Evolutionary conservation across 2,113 vertebrate genomes (phyloP), one percentile per base, ranked within the genome.

Genomic region (Solenodon paradoxus): DNA sequence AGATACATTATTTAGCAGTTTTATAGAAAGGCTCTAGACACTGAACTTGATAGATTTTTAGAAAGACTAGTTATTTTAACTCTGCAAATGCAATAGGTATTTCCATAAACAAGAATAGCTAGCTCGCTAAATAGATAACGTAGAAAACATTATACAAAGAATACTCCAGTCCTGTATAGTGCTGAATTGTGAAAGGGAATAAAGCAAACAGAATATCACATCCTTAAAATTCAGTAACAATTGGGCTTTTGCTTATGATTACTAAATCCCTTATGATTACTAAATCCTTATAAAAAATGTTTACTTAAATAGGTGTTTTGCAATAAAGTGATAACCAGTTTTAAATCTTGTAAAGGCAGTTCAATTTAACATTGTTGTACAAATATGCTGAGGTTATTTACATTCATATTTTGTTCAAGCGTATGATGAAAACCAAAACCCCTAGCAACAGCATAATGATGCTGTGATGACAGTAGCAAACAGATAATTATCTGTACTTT

Each of bases 301-400:
- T 95, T 97, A 92, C 93, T 97, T 97, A 94, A 92, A 55, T 95
- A 95, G 92, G 88, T 97, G 93, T 96, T 98, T 97, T 97, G 95
- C 81, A 96, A 96, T 71, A 68, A 68, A 82, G 69, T 0, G 91
- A 98, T 96, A 97, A 97, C 97, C 80, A 94, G 92, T 93, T 98
- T 98, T 95, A 97, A 98, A 94, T 97, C 81, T 97, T 95, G 96
- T 94, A 96, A 89, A 97, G 97, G 88, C 89, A 97, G 91, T 96
- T 98, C 98, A 98, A 98, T 98, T 98, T 97, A 97, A 97, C 97
- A 98, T 98, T 98, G 97, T 92, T 98, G 97, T 95, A 97, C 95
- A 98, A 98, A 98, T 97, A 98, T 94, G 64, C 82, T 92, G 49
- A 90, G 74, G 95, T 96, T 98, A 98, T 98, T 98, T 98, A 92